Conservation (phyloP, 53 echinoderm and acorn worm genomes). For the Hippasteria phrygiana region DNA sequence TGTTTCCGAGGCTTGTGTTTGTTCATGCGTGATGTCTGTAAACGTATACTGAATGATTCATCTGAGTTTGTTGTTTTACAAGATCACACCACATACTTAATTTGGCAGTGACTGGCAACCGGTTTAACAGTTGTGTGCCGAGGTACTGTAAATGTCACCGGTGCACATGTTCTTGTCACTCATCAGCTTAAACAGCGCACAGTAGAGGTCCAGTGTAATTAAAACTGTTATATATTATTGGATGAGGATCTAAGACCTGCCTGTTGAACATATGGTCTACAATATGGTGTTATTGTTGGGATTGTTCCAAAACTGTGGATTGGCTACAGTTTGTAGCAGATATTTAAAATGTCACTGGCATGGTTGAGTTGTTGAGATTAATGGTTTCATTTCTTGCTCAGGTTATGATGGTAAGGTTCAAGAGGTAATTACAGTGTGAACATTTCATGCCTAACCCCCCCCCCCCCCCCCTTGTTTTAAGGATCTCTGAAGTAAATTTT, state of each 20-base stretch:
- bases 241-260: not conserved
- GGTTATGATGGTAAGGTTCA: too few species aligned
- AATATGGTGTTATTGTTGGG: not conserved
- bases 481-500: too few species aligned
- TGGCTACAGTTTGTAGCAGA: not conserved
- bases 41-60: not conserved
- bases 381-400: too few species aligned
- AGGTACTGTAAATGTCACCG: conserved; percentile 16
- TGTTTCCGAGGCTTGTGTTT: not conserved
- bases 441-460: too few species aligned
- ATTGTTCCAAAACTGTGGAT: not conserved
- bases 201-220: conserved; percentile 28
- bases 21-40: not conserved
- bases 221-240: conserved; percentile 14
- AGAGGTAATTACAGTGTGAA: too few species aligned
- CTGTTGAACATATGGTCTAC: not conserved
- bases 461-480: too few species aligned
- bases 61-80: conserved; percentile 7
- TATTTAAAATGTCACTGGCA: not conserved
- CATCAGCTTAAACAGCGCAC: not conserved
- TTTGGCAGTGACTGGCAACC: conserved; percentile 37
- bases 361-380: not conserved
- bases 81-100: not conserved
- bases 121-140: not conserved
- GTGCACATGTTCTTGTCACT: conserved; percentile 39